phyloP scores from a whole-genome alignment of 2,113 vertebrate species.

The Caranx ignobilis region DNA sequence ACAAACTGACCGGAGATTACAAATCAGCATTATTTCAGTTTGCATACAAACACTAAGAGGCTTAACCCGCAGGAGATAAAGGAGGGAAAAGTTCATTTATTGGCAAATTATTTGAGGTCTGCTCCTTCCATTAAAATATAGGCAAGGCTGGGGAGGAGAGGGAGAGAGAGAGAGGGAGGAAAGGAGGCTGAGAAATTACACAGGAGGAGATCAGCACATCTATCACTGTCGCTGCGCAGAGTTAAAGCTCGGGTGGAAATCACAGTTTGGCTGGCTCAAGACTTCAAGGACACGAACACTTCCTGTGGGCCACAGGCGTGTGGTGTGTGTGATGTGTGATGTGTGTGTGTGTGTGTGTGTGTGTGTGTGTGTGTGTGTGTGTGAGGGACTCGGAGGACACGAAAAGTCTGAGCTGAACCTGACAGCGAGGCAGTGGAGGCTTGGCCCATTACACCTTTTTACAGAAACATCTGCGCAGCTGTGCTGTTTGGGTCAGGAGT shows the following conservation, averaged over 20 bases:
- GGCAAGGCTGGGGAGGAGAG: background rate
- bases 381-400: background rate
- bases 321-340: background rate
- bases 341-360: background rate
- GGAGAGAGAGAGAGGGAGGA: background rate
- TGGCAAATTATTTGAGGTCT: conserved; percentile 24
- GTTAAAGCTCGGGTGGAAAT: conserved; percentile 65
- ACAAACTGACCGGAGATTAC: conserved; percentile 55
- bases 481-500: background rate
- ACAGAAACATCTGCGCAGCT: background rate
- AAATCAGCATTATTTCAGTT: conserved; percentile 59
- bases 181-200: conserved; percentile 37
- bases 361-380: too few species aligned
- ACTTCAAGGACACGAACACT: conserved; percentile 72
- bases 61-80: conserved; percentile 42
- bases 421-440: conserved; percentile 9
- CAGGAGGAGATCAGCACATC: conserved; percentile 69
- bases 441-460: conserved; percentile 10
- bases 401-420: background rate
- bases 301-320: conserved; percentile 27
- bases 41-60: conserved; percentile 42
- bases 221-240: conserved; percentile 69
- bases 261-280: conserved; percentile 45
- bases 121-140: conserved; percentile 37
- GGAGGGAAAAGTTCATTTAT: conserved; percentile 42